Conservation (phyloP, 2,113 vertebrate species). For the Pterocles gutturalis region DNA sequence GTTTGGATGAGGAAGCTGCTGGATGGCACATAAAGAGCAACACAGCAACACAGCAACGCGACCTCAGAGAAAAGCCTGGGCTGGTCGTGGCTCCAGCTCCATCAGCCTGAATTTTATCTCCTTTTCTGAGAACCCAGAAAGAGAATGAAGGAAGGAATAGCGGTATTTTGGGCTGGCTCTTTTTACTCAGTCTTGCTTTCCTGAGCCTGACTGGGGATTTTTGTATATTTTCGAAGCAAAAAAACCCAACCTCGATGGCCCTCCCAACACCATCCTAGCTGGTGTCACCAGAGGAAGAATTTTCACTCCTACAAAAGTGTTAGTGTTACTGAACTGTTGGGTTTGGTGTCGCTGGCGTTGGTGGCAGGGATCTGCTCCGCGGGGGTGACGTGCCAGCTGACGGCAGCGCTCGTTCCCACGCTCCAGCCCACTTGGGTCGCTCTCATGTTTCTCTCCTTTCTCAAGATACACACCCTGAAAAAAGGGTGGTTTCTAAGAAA, state of each 20-base stretch:
- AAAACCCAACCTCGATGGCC: neutral
- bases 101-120: neutral
- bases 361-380: neutral
- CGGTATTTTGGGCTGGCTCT: neutral
- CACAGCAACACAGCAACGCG: neutral
- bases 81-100: neutral
- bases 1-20: neutral
- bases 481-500: neutral
- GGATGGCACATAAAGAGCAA: neutral
- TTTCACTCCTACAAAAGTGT: neutral
- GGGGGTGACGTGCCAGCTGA: accelerated
- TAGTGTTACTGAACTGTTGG: neutral
- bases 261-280: neutral
- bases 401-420: accelerated
- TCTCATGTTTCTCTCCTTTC: neutral
- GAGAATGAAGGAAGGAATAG: neutral
- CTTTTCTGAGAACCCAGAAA: neutral
- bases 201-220: neutral
- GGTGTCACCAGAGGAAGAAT: neutral
- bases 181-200: neutral
- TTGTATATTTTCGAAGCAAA: neutral
- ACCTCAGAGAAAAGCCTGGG: neutral
- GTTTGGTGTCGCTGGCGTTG: accelerated
- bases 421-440: neutral
- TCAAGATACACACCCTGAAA: neutral